Base-by-base conservation (phyloP, 2,797 vertebrate species). In the Tangara arthus region DNA sequence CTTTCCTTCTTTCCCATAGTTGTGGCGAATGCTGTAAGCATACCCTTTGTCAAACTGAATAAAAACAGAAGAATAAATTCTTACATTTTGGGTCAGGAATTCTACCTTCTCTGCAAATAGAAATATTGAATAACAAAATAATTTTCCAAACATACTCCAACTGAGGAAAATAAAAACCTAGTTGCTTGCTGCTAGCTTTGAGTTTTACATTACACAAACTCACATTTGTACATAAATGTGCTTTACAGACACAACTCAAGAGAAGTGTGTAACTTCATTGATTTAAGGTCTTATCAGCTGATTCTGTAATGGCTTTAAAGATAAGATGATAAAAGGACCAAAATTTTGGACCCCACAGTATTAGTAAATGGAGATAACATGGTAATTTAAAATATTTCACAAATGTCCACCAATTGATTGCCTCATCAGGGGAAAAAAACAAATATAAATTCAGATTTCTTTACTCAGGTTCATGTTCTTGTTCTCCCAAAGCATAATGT, bases 41-140 rank as follows among this genome's bases (percentile, higher is more conserved):
- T 99, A 99, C 60, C 98, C 98, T 98, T 99, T 99, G 97, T 99
- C 99, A 98, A 99, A 99, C 99, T 99, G 95, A 97, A 97, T 49
- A 66, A 88, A 95, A 96, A 47, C 59, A 87, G 68, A 88, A 85
- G 7, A 76, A 87, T 35, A 77, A 52, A 47, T 77, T 61, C 50
- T 97, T 97, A 95, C 96, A 97, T 88, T 97, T 94, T 96, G 93
- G 91, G 90, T 90, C 91, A 95, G 85, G 68, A 84, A 91, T 97
- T 96, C 97, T 96, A 97, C 88, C 90, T 96, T 96, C 97, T 97
- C 97, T 96, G 96, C 92, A 84, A 91, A 64, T 5, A 98, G 97
- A 98, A 98, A 97, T 97, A 98, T 63, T 56, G 96, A 92, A 97
- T 96, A 97, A 97, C 95, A 97, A 98, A 95, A 83, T 41, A 26